phyloP scores from a whole-genome alignment of 2,113 vertebrate genomes.

The Thinocorus orbignyianus region DNA sequence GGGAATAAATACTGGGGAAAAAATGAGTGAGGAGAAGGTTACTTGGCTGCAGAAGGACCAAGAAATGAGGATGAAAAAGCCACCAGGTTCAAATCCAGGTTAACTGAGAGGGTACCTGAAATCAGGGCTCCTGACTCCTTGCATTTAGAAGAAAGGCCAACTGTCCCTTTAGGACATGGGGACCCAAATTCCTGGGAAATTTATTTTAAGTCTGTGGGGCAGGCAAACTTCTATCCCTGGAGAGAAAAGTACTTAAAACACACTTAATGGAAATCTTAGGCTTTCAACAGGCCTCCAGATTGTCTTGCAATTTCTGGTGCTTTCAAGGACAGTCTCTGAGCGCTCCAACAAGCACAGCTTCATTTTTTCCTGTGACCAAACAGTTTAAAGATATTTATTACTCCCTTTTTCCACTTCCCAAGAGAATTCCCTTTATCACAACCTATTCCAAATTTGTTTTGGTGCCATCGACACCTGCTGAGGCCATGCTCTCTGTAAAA shows the following conservation, averaged over 20 bases:
- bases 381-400: not conserved
- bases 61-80: not conserved
- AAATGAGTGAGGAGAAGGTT: not conserved
- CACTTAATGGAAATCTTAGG: not conserved
- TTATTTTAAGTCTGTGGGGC: not conserved
- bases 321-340: not conserved
- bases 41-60: not conserved
- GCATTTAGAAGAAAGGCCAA: not conserved
- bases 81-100: not conserved
- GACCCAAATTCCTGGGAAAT: not conserved
- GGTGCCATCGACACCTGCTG: conserved; percentile 38
- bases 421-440: conserved; percentile 18
- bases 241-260: not conserved
- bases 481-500: not conserved
- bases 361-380: not conserved
- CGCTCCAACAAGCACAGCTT: not conserved
- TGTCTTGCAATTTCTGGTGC: not conserved
- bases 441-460: not conserved
- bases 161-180: not conserved
- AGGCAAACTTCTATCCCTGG: not conserved
- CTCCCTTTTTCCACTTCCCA: not conserved
- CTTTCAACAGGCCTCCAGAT: not conserved
- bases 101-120: not conserved
- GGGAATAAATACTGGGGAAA: not conserved
- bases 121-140: not conserved